Evolutionary conservation across 2,113 vertebrate genomes (phyloP).

Genomic region (Campylomormyrus tamandua): DNA sequence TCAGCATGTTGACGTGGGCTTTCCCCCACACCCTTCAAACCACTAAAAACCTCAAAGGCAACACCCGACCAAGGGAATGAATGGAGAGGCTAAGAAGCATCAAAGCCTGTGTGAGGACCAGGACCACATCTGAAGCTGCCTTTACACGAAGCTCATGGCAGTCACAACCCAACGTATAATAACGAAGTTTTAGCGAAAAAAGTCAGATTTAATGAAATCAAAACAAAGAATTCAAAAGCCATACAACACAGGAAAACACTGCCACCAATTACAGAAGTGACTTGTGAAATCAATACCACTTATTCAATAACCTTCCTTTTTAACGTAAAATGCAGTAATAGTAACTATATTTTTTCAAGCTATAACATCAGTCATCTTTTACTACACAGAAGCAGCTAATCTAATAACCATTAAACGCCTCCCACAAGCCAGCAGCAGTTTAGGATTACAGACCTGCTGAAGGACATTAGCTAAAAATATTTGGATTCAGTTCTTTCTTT

Average conservation of each 20-base stretch:
- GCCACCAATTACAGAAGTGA: not conserved
- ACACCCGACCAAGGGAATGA: not conserved
- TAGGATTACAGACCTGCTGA: not conserved
- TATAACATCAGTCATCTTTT: not conserved
- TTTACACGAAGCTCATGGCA: not conserved
- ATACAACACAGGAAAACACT: not conserved
- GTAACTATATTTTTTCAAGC: not conserved
- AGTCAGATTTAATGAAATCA: not conserved
- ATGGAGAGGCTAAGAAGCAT: not conserved
- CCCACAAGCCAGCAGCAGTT: not conserved
- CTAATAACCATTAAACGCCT: not conserved
- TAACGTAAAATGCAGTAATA: not conserved
- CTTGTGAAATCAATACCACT: not conserved
- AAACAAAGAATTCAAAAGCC: not conserved
- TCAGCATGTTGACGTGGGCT: not conserved
- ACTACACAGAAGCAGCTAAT: not conserved
- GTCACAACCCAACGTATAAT: not conserved
- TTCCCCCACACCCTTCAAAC: not conserved
- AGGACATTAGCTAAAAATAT: not conserved
- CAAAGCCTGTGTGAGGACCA: not conserved
- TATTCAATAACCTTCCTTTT: not conserved
- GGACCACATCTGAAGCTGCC: not conserved
- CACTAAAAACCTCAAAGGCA: not conserved
- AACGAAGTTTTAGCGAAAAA: not conserved
- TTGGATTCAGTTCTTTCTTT: not conserved